A percentile compares a stretch with the other conserved stretches of the same genome.
These are phyloP conservation scores for Aromia moschata DNA, from an alignment of 2,888 invertebrate species.

Conservation along the genomic window DNA sequence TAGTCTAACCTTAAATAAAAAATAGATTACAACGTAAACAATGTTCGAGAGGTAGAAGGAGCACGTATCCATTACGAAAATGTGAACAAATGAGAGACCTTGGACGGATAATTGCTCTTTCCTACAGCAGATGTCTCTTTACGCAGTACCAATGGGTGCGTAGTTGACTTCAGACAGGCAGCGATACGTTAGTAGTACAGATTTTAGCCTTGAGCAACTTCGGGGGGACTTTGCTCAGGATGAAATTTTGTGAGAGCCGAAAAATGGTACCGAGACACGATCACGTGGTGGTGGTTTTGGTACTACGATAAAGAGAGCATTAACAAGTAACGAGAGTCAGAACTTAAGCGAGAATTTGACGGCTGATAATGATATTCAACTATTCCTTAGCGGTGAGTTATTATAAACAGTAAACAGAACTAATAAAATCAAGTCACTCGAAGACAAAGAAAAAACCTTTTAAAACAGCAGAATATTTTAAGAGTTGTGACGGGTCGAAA, in stretches of 20 bases:
- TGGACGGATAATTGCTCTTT: slow-evolving; percentile 10
- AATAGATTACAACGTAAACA: slow-evolving; percentile 33
- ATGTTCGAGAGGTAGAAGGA: background rate
- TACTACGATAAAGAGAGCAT: too few relatives aligned
- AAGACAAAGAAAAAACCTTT: too few relatives aligned
- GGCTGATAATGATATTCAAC: slow-evolving; percentile 28
- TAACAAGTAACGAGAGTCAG: too few relatives aligned
- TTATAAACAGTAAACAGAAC: too few relatives aligned
- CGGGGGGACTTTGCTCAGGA: background rate
- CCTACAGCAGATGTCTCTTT: background rate
- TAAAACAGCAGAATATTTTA: slow-evolving; percentile 47
- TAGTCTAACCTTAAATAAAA: slow-evolving; percentile 34
- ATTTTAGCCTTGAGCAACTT: too few relatives aligned
- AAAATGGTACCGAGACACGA: too few relatives aligned
- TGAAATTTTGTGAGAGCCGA: background rate
- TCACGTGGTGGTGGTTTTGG: too few relatives aligned
- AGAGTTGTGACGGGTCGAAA: slow-evolving; percentile 27
- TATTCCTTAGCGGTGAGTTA: slow-evolving; percentile 29
- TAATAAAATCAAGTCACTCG: slow-evolving; percentile 46
- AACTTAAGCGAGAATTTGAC: slow-evolving; percentile 13
- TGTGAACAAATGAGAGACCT: slow-evolving; percentile 1
- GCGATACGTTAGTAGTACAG: background rate
- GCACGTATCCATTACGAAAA: slow-evolving; percentile 7
- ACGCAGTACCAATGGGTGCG: background rate
- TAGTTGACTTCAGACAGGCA: background rate